Evolutionary conservation across 2,113 vertebrate genomes (phyloP), one percentile per base, ranked within the genome.

Genomic region (Tor tambroides): DNA sequence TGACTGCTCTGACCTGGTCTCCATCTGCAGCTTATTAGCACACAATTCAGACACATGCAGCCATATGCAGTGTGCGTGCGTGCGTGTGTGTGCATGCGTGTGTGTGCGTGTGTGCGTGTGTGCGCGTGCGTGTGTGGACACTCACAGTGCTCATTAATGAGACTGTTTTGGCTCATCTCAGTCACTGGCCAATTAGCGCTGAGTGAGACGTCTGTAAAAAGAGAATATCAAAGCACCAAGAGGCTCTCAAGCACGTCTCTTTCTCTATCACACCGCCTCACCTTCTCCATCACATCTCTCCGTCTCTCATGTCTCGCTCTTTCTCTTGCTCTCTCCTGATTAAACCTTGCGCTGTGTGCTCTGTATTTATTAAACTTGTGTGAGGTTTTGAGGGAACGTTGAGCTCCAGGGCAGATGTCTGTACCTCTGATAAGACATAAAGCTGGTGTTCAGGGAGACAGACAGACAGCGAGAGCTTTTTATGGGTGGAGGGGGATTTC

Each of bases 161-260:
- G 86, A 83, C 76, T 4, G 63, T 87, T 87, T 89, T 87, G 89
- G 77, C 88, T 89, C 72, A 26, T 79, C 83, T 90, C 84, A 46
- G 87, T 86, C 86, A 61, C 83, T 71, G 80, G 84, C 89, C 86
- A 89, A 86, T 89, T 89, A 85, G 59, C 21, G 26, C n/a, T 61
- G 63, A 84, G 86, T 75, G 71, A 84, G 43, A 84, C 84, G 75
- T 86, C 54, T 80, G 63, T 79, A 28, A 26, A 51, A 65, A 76
- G 56, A 35, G 51, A 86, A 85, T 89, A 74, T 89, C 78, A 85
- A 86, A 86, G 84, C 63, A 38, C 77, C 19, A 35, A 51, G 41
- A 65, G 63, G 46, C 30, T 83, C 28, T 83, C 38, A 7, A 61
- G 10, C 28, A 32, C 28, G 32, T 84, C 77, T 43, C 17, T 32